A percentile compares a stretch with the other conserved stretches of the same genome.
Evolutionary conservation across 2,797 vertebrate genomes (phyloP).

Genomic region (Hydrocynus forskahlii): DNA sequence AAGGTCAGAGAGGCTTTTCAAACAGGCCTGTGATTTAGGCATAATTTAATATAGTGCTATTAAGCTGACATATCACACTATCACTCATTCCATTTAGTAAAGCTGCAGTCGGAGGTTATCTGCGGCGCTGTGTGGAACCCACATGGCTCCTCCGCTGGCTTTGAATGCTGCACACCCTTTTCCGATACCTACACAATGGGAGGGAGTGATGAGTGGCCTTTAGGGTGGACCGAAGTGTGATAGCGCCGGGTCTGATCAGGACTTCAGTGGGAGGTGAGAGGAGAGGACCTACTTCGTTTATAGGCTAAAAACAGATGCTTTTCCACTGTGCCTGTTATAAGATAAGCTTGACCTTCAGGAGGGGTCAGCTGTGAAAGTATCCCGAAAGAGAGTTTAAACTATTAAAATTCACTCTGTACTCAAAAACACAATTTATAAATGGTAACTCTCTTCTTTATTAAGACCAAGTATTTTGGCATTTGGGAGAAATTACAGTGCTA

Average conservation of each 20-base stretch:
- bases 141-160: constrained; percentile 63
- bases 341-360: not conserved
- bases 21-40: constrained; percentile 4
- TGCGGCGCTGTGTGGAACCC: constrained; percentile 51
- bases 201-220: constrained; percentile 64
- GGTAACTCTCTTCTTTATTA: not conserved
- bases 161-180: constrained; percentile 76
- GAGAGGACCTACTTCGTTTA: constrained; percentile 47
- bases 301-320: constrained; percentile 21
- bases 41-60: constrained; percentile 24
- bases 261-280: constrained; percentile 45
- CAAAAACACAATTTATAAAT: constrained; percentile 3
- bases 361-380: not conserved
- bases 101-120: constrained; percentile 57
- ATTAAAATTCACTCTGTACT: not conserved
- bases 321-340: constrained; percentile 20
- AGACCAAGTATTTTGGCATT: too few relatives aligned
- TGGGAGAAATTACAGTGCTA: not conserved
- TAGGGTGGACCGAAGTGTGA: constrained; percentile 67
- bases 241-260: constrained; percentile 42
- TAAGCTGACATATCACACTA: constrained; percentile 20
- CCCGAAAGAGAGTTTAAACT: not conserved
- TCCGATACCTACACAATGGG: constrained; percentile 71
- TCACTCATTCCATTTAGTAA: constrained; percentile 40
- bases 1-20: not conserved